Evolutionary conservation across 2,888 invertebrate species (phyloP), one percentile per base, ranked within the genome.

Genomic region (Rhagium mordax): DNA sequence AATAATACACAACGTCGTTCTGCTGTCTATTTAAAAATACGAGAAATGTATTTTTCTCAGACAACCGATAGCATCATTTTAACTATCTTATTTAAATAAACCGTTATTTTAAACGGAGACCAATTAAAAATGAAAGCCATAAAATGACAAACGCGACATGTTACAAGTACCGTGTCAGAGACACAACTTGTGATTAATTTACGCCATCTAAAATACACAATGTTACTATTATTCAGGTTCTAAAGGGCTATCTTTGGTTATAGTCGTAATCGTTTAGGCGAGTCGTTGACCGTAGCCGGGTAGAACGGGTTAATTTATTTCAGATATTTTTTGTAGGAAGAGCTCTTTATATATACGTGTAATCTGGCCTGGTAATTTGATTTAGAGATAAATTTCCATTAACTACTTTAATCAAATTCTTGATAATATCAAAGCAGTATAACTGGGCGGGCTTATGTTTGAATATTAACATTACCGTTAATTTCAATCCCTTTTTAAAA

Each of bases 261-360:
- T 55, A 65, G 15, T 53, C 18, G 49, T 21, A 21, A 21, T 41
- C 24, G 33, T 24, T 27, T 16, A 20, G 2, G 51, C 24, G 27
- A 67, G 67, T 57, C 67, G 13, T 57, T 67, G 67, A 67, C 67
- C 67, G 47, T n/a, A 57, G 16, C 27, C 57, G 67, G 53, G 33
- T 21, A 33, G 20, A 47, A 61, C 59, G 6, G 33, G 27, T 24
- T 64, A 64, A 64, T 65, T 53, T 53, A 55, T 65, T 65, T 65
- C 20, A 24, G 15, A 53, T 18, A 51, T 29, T 51, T 65, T 53
- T 65, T 65, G 53, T 65, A 13, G 65, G 65, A 15, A 41, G 41
- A 41, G 13, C n/a, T 41, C n/a, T n/a, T n/a, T n/a, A n/a, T 13
- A 33, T 33, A 59, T 10, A 33, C 33, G 20, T n/a, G 59, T 33